Percentiles rank a stretch among this genome's conserved stretches.
Evolutionary conservation across 2,888 invertebrate species (phyloP).

Genomic region (Chaitophorus viminalis): DNA sequence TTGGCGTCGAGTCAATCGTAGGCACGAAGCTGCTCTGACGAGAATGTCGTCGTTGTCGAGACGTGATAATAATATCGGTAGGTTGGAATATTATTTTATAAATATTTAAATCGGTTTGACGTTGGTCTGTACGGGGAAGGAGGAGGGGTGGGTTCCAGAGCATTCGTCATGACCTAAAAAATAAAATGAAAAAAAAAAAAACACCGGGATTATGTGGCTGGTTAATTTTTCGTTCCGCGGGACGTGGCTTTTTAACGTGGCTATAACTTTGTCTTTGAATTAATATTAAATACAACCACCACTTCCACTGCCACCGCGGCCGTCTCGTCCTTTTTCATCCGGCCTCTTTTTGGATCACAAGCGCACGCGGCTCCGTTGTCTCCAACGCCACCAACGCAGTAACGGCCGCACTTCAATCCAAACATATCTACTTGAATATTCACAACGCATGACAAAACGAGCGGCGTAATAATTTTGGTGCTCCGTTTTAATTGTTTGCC

Average conservation of each 20-base stretch:
- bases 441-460: background rate
- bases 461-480: constrained; percentile 20
- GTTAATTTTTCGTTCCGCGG: background rate
- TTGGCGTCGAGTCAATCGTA: too few species aligned
- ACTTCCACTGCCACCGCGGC: background rate
- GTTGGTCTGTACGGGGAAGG: background rate
- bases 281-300: constrained; percentile 12
- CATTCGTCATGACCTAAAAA: background rate
- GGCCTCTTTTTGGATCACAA: too few species aligned
- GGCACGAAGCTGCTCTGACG: background rate
- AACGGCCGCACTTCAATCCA: background rate
- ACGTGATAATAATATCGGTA: background rate
- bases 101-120: background rate
- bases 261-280: background rate
- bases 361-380: too few species aligned
- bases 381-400: background rate
- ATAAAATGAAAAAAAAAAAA: background rate
- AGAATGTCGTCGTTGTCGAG: background rate
- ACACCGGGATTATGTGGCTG: background rate
- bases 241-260: background rate
- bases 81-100: background rate
- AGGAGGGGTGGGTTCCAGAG: background rate
- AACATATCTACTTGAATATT: constrained; percentile 28
- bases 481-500: constrained; percentile 18
- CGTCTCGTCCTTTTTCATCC: too few species aligned